Conservation (phyloP, 2,888 invertebrate species). For the Tethea ocularis region DNA sequence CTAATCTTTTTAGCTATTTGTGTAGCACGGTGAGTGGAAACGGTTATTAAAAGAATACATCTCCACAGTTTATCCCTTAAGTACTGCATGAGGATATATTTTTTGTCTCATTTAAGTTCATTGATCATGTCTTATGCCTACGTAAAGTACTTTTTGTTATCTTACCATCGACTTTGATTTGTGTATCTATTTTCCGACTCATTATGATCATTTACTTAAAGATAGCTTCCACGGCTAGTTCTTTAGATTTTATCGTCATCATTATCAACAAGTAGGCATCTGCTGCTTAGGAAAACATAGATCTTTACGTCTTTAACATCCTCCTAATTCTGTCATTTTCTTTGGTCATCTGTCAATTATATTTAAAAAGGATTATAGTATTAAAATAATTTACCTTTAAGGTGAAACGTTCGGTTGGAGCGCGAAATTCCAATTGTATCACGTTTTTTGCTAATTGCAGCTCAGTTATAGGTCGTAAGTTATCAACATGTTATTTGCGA, state of each 20-base stretch:
- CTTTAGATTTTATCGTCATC: neutral
- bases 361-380: too few relatives aligned
- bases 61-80: conserved; percentile 46
- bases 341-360: too few relatives aligned
- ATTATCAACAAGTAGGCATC: neutral
- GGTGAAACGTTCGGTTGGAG: too few relatives aligned
- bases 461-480: too few relatives aligned
- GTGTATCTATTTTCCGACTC: neutral
- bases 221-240: neutral
- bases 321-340: too few relatives aligned
- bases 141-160: neutral
- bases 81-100: conserved; percentile 29
- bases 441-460: too few relatives aligned
- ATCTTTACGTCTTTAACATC: too few relatives aligned
- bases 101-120: conserved; percentile 3
- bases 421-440: too few relatives aligned
- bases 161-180: conserved; percentile 4
- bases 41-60: conserved; percentile 77
- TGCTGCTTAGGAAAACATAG: neutral
- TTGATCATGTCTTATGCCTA: neutral
- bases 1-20: conserved; percentile 77
- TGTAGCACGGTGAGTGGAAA: conserved; percentile 68
- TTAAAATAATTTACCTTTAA: too few relatives aligned
- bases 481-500: too few relatives aligned
- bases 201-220: neutral